phyloP scores from a whole-genome alignment of 2,797 vertebrate species.

The Galaxias olidus region DNA sequence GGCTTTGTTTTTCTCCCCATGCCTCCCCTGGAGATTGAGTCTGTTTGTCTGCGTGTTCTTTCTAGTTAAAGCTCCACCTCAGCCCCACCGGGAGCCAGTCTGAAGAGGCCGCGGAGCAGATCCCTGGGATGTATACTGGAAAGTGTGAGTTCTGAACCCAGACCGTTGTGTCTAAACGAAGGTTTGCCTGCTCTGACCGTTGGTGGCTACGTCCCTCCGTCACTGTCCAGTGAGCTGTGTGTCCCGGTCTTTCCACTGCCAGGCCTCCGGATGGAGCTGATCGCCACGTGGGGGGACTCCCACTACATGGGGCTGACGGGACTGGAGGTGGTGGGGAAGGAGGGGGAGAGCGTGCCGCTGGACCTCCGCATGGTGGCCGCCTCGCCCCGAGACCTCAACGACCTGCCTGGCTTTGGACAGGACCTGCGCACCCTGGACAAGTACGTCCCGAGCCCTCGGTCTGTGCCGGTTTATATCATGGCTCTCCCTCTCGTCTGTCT shows the following conservation, averaged over 20 bases:
- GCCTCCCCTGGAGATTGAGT: background rate
- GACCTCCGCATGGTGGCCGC: conserved; percentile 81
- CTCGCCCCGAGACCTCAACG: conserved; percentile 86
- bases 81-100: conserved; percentile 43
- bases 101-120: conserved; percentile 61
- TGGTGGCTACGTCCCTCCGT: background rate
- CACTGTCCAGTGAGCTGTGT: background rate
- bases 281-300: conserved; percentile 88
- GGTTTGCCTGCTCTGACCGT: no score
- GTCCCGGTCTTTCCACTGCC: background rate
- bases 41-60: conserved; percentile 5
- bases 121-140: conserved; percentile 83
- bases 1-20: background rate
- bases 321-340: conserved; percentile 87
- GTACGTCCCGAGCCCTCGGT: conserved; percentile 60
- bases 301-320: conserved; percentile 92
- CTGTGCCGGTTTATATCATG: background rate
- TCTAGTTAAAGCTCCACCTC: conserved; percentile 71
- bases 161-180: no score
- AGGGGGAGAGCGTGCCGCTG: conserved; percentile 83
- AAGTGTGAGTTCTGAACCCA: conserved; percentile 79
- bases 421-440: conserved; percentile 91
- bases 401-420: conserved; percentile 82
- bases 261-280: conserved; percentile 88
- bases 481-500: background rate